Evolutionary conservation across 2,888 invertebrate species (phyloP).

Genomic region (Dendrolimus pini): DNA sequence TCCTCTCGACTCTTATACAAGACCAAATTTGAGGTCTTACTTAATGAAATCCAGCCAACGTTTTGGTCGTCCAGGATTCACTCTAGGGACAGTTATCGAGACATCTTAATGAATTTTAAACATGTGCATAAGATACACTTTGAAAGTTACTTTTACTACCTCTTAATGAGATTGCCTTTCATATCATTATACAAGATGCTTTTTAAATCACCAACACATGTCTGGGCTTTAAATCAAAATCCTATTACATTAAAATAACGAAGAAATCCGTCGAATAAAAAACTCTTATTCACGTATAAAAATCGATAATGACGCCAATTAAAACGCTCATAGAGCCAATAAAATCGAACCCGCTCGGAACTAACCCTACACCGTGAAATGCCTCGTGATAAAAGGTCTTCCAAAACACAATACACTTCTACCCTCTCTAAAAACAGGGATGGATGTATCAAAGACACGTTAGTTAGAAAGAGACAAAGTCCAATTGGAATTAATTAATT

Average conservation of each 20-base stretch:
- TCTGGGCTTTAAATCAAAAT: slow-evolving; percentile 14
- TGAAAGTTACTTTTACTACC: no score
- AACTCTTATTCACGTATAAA: neutral
- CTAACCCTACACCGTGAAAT: slow-evolving; percentile 64
- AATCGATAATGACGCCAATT: slow-evolving; percentile 54
- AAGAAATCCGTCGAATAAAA: slow-evolving; percentile 1
- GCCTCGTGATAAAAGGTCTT: slow-evolving; percentile 72
- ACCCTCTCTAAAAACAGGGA: slow-evolving; percentile 56
- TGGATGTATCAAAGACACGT: slow-evolving; percentile 61
- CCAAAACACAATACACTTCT: slow-evolving; percentile 71
- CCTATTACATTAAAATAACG: neutral
- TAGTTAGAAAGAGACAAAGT: slow-evolving; percentile 56
- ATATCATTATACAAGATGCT: neutral
- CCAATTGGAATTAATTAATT: slow-evolving; percentile 88
- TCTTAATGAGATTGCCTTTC: neutral
- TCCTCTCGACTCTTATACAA: no score
- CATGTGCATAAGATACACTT: no score
- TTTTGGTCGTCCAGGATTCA: no score
- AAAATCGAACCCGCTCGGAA: slow-evolving; percentile 69
- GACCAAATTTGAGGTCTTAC: no score
- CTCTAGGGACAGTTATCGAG: no score
- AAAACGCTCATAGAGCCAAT: slow-evolving; percentile 62
- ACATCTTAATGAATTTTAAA: no score
- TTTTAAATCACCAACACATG: neutral
- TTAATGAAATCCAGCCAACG: no score